Percentiles rank a stretch among this genome's conserved stretches.
These are phyloP conservation scores for Drosophila heteroneura DNA, from an alignment of 2,888 invertebrate genomes.

Conservation along the genomic window DNA sequence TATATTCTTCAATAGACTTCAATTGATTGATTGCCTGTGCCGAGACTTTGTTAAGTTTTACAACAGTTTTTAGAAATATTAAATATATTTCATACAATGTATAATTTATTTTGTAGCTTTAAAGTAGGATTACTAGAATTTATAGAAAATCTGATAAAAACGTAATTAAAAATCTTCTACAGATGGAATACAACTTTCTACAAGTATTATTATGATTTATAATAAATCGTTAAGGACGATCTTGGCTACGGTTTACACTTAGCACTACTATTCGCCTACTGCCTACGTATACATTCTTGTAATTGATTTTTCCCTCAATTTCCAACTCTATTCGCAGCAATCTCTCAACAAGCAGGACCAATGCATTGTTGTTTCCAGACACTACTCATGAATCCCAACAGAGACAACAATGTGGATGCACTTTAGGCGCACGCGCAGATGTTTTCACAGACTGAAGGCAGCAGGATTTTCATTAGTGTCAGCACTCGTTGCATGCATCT, in stretches of 20 bases:
- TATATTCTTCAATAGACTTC: not conserved
- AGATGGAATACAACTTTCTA: not conserved
- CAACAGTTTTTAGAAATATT: not conserved
- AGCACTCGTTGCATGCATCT: slow-evolving; percentile 53
- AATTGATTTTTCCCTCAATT: slow-evolving; percentile 33
- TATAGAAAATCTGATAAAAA: not conserved
- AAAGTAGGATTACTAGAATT: not conserved
- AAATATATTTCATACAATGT: not conserved
- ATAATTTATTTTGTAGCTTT: not conserved
- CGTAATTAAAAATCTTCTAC: not conserved
- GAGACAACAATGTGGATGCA: slow-evolving; percentile 32
- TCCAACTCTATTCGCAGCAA: slow-evolving; percentile 13
- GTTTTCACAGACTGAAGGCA: slow-evolving; percentile 55
- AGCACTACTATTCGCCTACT: not conserved
- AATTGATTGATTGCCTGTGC: not conserved
- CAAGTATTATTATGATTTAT: not conserved
- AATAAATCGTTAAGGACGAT: not conserved
- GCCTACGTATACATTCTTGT: not conserved
- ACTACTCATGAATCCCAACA: slow-evolving; percentile 21
- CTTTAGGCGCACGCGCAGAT: slow-evolving; percentile 66
- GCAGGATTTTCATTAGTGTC: slow-evolving; percentile 67
- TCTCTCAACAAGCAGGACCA: slow-evolving; percentile 31
- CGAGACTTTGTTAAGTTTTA: not conserved
- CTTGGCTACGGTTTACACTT: not conserved
- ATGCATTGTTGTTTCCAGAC: slow-evolving; percentile 36